Percentiles rank a stretch among this genome's conserved stretches.
Conservation (phyloP, 2,113 vertebrate genomes). For the Cyprinodon brontotheroides region DNA sequence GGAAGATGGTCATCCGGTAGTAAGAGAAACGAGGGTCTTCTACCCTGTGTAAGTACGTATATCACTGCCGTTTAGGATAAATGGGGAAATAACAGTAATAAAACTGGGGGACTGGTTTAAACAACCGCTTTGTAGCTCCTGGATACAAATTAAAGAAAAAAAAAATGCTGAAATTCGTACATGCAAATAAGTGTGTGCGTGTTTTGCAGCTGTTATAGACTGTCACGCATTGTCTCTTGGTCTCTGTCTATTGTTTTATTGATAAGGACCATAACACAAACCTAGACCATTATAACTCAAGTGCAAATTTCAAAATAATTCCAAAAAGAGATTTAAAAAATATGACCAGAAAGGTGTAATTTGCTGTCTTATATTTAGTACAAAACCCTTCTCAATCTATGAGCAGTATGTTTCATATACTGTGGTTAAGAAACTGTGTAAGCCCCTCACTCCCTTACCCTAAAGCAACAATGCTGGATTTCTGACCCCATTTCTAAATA, state of each 20-base stretch:
- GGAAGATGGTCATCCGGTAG: constrained; percentile 25
- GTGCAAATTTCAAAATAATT: constrained; percentile 36
- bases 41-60: constrained; percentile 57
- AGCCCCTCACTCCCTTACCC: constrained; percentile 46
- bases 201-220: constrained; percentile 43
- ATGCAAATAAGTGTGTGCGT: constrained; percentile 58
- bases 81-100: constrained; percentile 19
- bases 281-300: constrained; percentile 16
- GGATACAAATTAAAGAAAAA: constrained; percentile 28
- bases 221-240: constrained; percentile 34
- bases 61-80: constrained; percentile 65
- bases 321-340: constrained; percentile 33
- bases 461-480: constrained; percentile 50
- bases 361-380: constrained; percentile 49
- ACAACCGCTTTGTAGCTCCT: constrained; percentile 64
- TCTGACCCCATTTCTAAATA: constrained; percentile 28
- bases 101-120: constrained; percentile 28
- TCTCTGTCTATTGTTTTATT: constrained; percentile 40
- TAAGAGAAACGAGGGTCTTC: constrained; percentile 44
- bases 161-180: constrained; percentile 35
- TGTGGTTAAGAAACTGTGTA: constrained; percentile 34
- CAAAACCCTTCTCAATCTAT: constrained; percentile 2
- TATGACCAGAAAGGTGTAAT: constrained; percentile 38
- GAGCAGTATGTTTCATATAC: constrained; percentile 30
- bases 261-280: constrained; percentile 28